Conservation (phyloP, 1,140 invertebrate species). For the Oryctes rhinoceros region DNA sequence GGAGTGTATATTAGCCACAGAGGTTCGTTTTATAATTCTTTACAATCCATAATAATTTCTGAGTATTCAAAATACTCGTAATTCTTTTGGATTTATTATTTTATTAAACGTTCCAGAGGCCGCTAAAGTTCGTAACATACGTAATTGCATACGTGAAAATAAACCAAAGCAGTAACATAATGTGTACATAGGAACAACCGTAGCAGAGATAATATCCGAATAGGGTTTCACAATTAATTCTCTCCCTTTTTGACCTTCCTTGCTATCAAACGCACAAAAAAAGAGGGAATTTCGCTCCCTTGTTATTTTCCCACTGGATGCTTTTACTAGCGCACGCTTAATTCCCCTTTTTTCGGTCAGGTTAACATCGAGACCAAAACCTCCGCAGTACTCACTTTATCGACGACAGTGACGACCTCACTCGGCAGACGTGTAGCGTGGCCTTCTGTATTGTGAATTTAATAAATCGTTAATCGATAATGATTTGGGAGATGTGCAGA, state of each 20-base stretch:
- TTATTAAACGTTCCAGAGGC: no score
- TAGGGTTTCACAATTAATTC: slow-evolving; percentile 24
- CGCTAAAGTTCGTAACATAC: background rate
- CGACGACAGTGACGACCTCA: slow-evolving; percentile 15
- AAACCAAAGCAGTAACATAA: slow-evolving; percentile 24
- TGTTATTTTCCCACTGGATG: slow-evolving; percentile 35
- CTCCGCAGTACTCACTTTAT: background rate
- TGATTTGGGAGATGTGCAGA: slow-evolving; percentile 6
- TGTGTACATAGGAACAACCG: background rate
- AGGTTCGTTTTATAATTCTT: no score
- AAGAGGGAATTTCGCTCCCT: slow-evolving; percentile 14
- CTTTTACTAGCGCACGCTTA: slow-evolving; percentile 12
- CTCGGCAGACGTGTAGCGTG: background rate
- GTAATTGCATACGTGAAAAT: slow-evolving; percentile 10
- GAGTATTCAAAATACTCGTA: no score
- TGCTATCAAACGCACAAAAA: slow-evolving; percentile 14
- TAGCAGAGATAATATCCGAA: background rate
- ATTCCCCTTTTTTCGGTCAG: slow-evolving; percentile 36
- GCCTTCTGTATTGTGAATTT: slow-evolving; percentile 30
- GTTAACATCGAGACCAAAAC: background rate
- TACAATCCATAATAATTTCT: no score
- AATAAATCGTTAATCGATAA: slow-evolving; percentile 31
- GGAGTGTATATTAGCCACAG: no score
- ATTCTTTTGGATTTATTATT: no score
- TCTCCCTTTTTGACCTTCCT: slow-evolving; percentile 19